Percentiles rank a stretch among this genome's conserved stretches.
phyloP scores from a whole-genome alignment of 2,113 vertebrate genomes.

The Agapornis roseicollis region DNA sequence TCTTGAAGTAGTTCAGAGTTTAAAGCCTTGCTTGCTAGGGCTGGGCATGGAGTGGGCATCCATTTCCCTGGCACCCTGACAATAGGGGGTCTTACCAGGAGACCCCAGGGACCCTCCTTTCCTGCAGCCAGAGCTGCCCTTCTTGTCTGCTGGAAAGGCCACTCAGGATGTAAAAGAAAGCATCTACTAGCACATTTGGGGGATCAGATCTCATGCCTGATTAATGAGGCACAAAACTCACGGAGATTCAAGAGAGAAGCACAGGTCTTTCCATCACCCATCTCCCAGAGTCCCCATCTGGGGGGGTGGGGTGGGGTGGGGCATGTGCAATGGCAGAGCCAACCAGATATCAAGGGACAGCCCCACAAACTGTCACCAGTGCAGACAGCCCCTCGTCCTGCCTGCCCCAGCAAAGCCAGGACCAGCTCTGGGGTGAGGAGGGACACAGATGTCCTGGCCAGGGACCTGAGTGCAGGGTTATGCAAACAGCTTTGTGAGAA shows the following conservation, averaged over 20 bases:
- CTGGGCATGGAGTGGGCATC: background rate
- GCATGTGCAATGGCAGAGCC: background rate
- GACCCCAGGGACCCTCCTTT: background rate
- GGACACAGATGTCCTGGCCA: background rate
- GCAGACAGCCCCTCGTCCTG: background rate
- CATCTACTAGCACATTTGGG: background rate
- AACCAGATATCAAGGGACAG: background rate
- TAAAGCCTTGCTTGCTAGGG: background rate
- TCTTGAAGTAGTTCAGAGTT: background rate
- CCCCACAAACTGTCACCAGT: accelerated
- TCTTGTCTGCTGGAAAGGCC: background rate
- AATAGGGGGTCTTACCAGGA: background rate
- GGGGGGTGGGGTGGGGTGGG: too few species aligned
- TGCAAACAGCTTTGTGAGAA: accelerated
- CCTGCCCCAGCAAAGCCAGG: background rate
- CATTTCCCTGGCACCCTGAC: accelerated
- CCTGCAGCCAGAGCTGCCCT: background rate
- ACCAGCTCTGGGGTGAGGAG: accelerated
- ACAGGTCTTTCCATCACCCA: accelerated
- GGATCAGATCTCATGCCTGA: background rate
- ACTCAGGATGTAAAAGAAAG: background rate
- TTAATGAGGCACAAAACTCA: accelerated
- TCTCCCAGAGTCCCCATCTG: accelerated
- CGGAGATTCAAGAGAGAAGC: background rate
- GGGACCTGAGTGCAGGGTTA: background rate